phyloP scores from a whole-genome alignment of 2,888 invertebrate genomes.

The Diadegma fenestrale region DNA sequence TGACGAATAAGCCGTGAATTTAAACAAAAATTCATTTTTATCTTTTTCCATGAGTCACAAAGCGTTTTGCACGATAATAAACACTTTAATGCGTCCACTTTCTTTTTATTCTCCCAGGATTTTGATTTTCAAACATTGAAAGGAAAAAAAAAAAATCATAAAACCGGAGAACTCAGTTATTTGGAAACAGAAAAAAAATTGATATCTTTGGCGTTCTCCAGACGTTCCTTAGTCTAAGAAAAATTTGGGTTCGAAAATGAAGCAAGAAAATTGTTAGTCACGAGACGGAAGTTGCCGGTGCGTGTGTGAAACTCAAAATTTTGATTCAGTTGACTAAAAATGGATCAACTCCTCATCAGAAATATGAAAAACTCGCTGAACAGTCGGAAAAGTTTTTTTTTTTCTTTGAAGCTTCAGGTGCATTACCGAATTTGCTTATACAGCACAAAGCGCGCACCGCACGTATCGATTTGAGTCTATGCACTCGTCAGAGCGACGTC shows the following conservation, averaged over 20 bases:
- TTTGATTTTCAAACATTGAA: not conserved
- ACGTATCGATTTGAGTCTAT: slow-evolving; percentile 49
- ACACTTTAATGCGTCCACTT: not conserved
- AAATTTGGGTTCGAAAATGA: not conserved
- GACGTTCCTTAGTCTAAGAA: not conserved
- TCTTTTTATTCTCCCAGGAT: not conserved
- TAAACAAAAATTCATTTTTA: not conserved
- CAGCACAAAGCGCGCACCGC: not conserved
- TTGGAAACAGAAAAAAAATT: not conserved
- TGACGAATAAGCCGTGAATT: not conserved
- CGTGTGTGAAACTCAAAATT: not conserved
- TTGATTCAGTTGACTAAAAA: not conserved
- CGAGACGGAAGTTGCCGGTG: not conserved
- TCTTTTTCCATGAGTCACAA: not conserved
- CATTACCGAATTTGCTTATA: not conserved
- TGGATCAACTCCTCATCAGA: not conserved
- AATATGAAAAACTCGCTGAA: not conserved
- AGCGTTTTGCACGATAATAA: not conserved
- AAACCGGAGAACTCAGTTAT: not conserved
- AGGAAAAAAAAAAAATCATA: not conserved
- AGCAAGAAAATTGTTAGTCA: too few relatives aligned
- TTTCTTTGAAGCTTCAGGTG: not conserved
- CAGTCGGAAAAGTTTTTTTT: not conserved
- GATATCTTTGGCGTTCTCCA: not conserved
- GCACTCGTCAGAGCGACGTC: slow-evolving; percentile 21